phyloP scores from a whole-genome alignment of 2,797 vertebrate species.

The Syndactyla subalaris region DNA sequence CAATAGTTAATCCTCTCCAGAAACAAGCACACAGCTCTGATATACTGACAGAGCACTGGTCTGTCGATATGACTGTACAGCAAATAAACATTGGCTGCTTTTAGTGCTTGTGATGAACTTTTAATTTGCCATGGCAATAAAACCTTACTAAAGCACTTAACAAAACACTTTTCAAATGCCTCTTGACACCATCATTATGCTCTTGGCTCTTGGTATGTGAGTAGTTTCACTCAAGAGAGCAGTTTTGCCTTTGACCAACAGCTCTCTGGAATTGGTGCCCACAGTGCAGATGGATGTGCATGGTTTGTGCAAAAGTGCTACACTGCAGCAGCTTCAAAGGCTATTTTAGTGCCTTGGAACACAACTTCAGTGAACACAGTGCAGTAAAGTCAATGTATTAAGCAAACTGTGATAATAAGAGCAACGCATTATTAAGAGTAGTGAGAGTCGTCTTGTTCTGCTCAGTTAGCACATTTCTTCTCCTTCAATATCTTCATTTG shows the following conservation, averaged over 20 bases:
- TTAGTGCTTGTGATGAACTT: background rate
- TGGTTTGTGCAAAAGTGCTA: background rate
- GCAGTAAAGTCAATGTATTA: background rate
- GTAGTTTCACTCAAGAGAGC: background rate
- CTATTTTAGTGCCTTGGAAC: background rate
- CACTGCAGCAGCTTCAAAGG: background rate
- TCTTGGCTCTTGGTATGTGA: background rate
- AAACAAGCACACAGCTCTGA: background rate
- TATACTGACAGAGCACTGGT: background rate
- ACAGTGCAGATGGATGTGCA: background rate
- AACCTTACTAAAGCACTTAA: background rate
- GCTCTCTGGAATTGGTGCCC: background rate
- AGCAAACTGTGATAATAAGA: background rate
- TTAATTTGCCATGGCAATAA: conserved; percentile 11
- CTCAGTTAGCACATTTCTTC: background rate
- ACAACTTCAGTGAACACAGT: background rate
- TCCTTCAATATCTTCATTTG: background rate
- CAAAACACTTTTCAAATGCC: background rate
- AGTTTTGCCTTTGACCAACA: rapidly evolving
- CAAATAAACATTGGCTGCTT: background rate
- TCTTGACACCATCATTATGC: background rate
- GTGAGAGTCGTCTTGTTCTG: background rate
- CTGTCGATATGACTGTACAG: background rate
- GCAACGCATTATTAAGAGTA: background rate
- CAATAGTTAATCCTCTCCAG: background rate